Conservation (phyloP, 2,888 invertebrate genomes). For the Linyphia triangularis region DNA sequence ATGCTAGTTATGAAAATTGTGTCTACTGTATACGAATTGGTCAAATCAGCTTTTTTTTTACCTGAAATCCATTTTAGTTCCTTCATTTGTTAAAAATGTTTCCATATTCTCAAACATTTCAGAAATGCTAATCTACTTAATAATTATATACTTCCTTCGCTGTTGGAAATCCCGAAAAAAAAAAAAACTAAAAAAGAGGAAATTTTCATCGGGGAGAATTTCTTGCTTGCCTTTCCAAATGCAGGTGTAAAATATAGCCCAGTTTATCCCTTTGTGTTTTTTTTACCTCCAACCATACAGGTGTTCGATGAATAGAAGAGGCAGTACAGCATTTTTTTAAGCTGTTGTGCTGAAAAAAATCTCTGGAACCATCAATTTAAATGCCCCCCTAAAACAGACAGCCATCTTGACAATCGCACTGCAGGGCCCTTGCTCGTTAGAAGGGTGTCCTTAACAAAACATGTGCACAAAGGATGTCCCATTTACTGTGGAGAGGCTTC, state of each 20-base stretch:
- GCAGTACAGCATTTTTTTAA: conserved; percentile 27
- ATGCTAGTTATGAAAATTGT: no score
- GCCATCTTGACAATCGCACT: background rate
- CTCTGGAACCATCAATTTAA: conserved; percentile 23
- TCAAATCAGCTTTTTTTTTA: no score
- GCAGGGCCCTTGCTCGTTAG: background rate
- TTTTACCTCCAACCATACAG: conserved; percentile 19
- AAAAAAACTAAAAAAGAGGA: no score
- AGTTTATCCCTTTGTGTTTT: background rate
- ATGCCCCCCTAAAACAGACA: conserved; percentile 14
- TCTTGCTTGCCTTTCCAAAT: no score
- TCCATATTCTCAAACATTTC: no score
- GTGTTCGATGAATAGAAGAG: conserved; percentile 13
- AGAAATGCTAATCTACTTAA: no score
- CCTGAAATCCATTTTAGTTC: no score
- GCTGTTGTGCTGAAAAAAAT: conserved; percentile 17
- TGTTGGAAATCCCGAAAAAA: no score
- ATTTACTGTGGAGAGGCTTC: background rate
- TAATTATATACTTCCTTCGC: no score
- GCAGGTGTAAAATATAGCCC: background rate
- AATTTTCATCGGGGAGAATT: no score
- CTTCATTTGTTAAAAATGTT: no score
- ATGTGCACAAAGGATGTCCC: conserved; percentile 11
- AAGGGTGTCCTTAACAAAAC: background rate
- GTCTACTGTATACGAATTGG: no score